Evolutionary conservation across 2,797 vertebrate genomes (phyloP).

Genomic region (Capromys pilorides): DNA sequence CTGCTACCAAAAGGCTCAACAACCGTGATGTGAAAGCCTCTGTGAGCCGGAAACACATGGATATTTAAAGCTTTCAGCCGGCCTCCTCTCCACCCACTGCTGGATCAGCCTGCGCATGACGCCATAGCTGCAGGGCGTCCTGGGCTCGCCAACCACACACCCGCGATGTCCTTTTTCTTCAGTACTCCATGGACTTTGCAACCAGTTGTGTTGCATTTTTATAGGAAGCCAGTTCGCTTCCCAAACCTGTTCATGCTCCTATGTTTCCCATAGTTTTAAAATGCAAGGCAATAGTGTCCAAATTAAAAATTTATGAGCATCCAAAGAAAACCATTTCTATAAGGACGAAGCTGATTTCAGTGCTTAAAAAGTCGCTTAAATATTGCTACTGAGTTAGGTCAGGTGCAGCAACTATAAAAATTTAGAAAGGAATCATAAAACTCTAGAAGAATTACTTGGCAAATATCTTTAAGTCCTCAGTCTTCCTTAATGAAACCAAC

Average conservation of each 20-base stretch:
- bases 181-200: background rate
- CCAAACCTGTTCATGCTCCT: slow-evolving; percentile 23
- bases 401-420: slow-evolving; percentile 73
- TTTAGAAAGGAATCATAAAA: slow-evolving; percentile 76
- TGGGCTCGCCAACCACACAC: fast-evolving
- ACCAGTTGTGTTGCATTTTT: background rate
- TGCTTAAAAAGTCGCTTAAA: slow-evolving; percentile 66
- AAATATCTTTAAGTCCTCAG: slow-evolving; percentile 48
- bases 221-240: background rate
- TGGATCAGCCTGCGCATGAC: fast-evolving
- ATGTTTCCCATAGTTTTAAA: slow-evolving; percentile 45
- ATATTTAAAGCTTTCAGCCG: background rate
- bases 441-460: slow-evolving; percentile 68
- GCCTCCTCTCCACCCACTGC: background rate
- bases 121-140: background rate
- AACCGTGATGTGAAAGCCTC: background rate
- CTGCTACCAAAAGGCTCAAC: background rate
- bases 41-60: background rate
- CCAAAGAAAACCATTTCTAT: slow-evolving; percentile 53
- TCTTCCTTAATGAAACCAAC: slow-evolving; percentile 61
- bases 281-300: slow-evolving; percentile 42
- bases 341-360: slow-evolving; percentile 50
- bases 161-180: background rate
- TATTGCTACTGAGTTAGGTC: slow-evolving; percentile 66
- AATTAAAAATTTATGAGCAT: slow-evolving; percentile 57